Evolutionary conservation across 2,888 invertebrate genomes (phyloP), one percentile per base, ranked within the genome.

Genomic region (Lasioglossum morio): DNA sequence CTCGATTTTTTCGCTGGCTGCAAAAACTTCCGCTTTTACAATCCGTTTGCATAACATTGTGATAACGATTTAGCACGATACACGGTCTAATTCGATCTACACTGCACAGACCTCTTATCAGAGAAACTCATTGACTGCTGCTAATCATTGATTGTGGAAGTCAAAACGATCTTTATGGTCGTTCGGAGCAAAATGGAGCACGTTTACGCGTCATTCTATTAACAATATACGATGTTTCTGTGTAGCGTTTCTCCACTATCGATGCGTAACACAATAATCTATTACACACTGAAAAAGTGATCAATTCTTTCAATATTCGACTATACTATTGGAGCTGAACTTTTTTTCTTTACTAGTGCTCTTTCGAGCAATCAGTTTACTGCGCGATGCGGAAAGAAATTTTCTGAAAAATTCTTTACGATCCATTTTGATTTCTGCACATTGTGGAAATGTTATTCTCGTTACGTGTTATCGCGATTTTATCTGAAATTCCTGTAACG

Each of bases 71-170:
- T 48, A 63, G 4, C 37, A n/a, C n/a, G 46, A 23, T n/a, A 48
- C 10, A 63, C 48, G n/a, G 27, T 81, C 34, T 43, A 27, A 60
- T 75, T 75, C 53, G 53, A 48, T 48, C 63, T 40, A 46, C 43
- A 34, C 27, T 46, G 23, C 23, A 53, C 53, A 69, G 53, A 27
- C 30, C 63, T 43, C 81, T 83, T 81, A 84, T 84, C 81, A 34
- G 23, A 2, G 57, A n/a, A 34, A 80, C 66, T 48, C 66, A 81
- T 53, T 72, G 72, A 69, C 76, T 72, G 23, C 4, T 7, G 27
- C 16, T 74, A 83, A 76, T 83, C 72, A 53, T n/a, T 30, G 74
- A 79, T 82, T 40, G 46, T 37, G n/a, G n/a, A 72, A n/a, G 81
- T 43, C 40, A 43, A 81, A 72, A 57, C 43, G 30, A 19, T 34